Evolutionary conservation across 2,888 invertebrate species (phyloP), one percentile per base, ranked within the genome.

Genomic region (Criorhina ranunculi): DNA sequence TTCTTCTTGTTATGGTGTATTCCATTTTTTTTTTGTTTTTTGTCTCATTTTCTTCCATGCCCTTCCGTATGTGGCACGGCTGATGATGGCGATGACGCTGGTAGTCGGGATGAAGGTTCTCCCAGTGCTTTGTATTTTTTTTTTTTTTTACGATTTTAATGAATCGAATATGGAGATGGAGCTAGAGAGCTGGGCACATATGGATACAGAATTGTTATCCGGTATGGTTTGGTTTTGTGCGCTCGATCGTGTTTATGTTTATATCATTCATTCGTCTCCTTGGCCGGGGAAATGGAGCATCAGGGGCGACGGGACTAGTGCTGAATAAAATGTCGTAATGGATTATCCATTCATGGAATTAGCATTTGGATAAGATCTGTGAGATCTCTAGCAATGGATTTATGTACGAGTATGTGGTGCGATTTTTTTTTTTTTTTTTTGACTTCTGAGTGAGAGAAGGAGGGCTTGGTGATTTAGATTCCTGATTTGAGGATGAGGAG

Each of bases 321-420:
- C 44, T 60, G 82, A 64, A 78, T 78, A 46, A 72, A 78, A 78
- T 81, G 66, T 66, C 59, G 69, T 81, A 81, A 81, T 78, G 82
- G 72, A 72, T 78, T 66, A 82, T 72, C 82, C 82, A 82, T 82
- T 82, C 82, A 82, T 77, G 53, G 78, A 82, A 77, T 72, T 53
- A 72, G 66, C 60, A 77, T 72, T 81, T 51, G 62, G 69, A 79
- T 62, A 62, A 78, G 62, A 62, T 78, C 55, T 60, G 42, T 51
- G 44, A 29, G 46, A 44, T 46, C 33, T 17, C 11, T 29, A 31
- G 79, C 57, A 64, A 49, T 70, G 62, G 53, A 78, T 70, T 64
- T 55, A 24, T 4, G 4, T 24, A 62, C 70, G 78, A 62, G 4
- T 24, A 62, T 78, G 78, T 70, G 46, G 57, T 44, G 49, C 5